Conservation (phyloP, 2,113 vertebrate genomes). For the Poeciliopsis turrubarensis region DNA sequence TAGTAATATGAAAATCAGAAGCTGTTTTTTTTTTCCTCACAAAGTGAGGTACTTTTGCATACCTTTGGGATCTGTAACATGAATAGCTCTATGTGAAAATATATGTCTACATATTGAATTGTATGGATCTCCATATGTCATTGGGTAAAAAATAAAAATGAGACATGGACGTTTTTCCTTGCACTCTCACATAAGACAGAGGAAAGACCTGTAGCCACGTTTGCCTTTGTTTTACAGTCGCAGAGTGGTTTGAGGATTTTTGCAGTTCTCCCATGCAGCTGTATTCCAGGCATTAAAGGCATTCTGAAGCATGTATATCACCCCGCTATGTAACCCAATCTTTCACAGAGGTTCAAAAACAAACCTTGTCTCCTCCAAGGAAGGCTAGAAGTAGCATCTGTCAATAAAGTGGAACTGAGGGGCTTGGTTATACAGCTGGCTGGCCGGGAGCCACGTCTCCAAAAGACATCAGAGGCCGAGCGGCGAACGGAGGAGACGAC, state of each 20-base stretch:
- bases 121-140: background rate
- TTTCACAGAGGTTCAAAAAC: conserved; percentile 72
- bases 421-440: conserved; percentile 80
- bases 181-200: background rate
- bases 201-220: background rate
- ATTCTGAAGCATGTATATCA: conserved; percentile 59
- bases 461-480: conserved; percentile 54
- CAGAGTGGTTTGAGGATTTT: background rate
- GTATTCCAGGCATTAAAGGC: conserved; percentile 72
- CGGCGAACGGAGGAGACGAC: conserved; percentile 23
- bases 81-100: background rate
- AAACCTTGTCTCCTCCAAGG: conserved; percentile 62
- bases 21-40: too few species aligned
- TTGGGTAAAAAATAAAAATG: background rate
- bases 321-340: conserved; percentile 63
- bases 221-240: background rate
- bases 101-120: too few species aligned
- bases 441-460: conserved; percentile 69
- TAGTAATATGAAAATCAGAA: too few species aligned
- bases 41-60: too few species aligned
- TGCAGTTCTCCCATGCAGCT: conserved; percentile 45
- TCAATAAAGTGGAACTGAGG: conserved; percentile 81
- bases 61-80: background rate
- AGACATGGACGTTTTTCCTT: background rate
- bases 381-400: conserved; percentile 75